These are phyloP conservation scores for Pollenia griseotomentosa DNA, from an alignment of 2,888 invertebrate genomes.

Conservation along the genomic window DNA sequence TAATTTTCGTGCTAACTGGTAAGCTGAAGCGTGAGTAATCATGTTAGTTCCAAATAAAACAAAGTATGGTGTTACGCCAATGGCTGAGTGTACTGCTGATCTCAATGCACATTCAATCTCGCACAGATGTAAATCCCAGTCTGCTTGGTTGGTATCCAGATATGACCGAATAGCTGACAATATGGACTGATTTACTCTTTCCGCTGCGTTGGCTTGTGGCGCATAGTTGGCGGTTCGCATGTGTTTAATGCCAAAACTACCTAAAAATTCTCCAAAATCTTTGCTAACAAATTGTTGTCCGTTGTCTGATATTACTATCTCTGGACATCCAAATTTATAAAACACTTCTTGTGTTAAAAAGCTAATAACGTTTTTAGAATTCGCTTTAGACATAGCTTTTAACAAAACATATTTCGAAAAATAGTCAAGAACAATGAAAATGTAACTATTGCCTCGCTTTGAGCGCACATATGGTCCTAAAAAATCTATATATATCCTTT, in stretches of 20 bases:
- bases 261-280: too few relatives aligned
- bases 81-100: background rate
- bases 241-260: background rate
- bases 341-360: too few relatives aligned
- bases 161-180: background rate
- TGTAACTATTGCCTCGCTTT: too few relatives aligned
- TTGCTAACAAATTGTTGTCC: too few relatives aligned
- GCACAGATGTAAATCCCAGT: background rate
- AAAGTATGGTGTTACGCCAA: background rate
- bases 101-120: background rate
- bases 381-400: too few relatives aligned
- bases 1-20: background rate
- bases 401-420: too few relatives aligned
- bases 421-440: too few relatives aligned
- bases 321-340: too few relatives aligned
- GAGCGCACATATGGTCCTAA: too few relatives aligned
- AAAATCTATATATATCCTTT: too few relatives aligned
- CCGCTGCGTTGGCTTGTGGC: background rate
- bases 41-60: background rate
- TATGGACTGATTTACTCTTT: background rate
- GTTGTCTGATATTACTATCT: too few relatives aligned
- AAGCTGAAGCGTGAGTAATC: conserved; percentile 1
- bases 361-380: too few relatives aligned
- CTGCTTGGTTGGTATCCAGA: background rate
- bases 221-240: background rate